Evolutionary conservation across 2,113 vertebrate genomes (phyloP).

Genomic region (Crypturellus undulatus): DNA sequence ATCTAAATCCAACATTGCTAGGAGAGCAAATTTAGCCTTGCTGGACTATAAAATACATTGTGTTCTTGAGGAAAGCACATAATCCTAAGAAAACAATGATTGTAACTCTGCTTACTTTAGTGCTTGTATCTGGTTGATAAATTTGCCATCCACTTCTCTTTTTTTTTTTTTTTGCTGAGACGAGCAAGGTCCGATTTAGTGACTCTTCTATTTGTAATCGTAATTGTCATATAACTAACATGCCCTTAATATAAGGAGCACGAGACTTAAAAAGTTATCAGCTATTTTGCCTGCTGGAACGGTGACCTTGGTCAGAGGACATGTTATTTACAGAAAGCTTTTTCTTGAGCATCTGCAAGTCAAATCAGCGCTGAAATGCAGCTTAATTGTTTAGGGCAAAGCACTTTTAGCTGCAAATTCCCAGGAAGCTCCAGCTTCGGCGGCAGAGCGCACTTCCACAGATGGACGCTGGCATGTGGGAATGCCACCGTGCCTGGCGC

Average conservation of each 20-base stretch:
- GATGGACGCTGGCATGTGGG: conserved; percentile 54
- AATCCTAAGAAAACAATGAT: conserved; percentile 57
- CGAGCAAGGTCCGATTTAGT: conserved; percentile 41
- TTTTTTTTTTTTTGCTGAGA: conserved; percentile 36
- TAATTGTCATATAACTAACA: conserved; percentile 47
- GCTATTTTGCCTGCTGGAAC: not conserved
- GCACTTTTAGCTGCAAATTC: conserved; percentile 40
- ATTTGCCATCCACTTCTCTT: conserved; percentile 61
- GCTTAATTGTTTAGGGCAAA: conserved; percentile 44
- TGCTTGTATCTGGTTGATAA: conserved; percentile 34
- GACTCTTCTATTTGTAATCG: conserved; percentile 51
- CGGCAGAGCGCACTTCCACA: conserved; percentile 30
- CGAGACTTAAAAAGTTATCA: conserved; percentile 21
- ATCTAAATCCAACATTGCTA: not conserved
- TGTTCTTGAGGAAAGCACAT: not conserved
- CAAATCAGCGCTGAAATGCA: conserved; percentile 31
- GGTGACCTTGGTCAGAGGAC: conserved; percentile 41
- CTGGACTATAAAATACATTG: not conserved
- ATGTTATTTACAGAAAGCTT: conserved; percentile 14
- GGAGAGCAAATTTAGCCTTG: not conserved
- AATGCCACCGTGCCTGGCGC: conserved; percentile 31
- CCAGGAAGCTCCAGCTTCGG: conserved; percentile 40
- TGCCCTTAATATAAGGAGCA: conserved; percentile 11
- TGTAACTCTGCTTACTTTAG: conserved; percentile 41
- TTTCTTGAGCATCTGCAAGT: conserved; percentile 47